Evolutionary conservation across 1,140 invertebrate species (phyloP).

Genomic region (Sinonovacula constricta): DNA sequence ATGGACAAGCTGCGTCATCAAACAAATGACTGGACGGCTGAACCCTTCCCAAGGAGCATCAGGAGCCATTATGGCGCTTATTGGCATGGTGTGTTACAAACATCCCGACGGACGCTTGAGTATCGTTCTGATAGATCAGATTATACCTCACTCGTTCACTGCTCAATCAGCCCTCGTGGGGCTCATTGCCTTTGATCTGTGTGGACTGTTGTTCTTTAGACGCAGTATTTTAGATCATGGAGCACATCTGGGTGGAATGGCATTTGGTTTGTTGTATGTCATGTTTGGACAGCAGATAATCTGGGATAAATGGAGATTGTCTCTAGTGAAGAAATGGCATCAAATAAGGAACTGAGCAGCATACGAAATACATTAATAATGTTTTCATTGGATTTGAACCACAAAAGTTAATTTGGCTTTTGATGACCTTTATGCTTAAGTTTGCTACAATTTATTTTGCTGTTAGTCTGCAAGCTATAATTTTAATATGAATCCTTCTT

Average conservation of each 20-base stretch:
- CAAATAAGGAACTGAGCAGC: too few species aligned
- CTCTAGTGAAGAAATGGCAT: neutral
- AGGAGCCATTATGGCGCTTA: constrained; percentile 93
- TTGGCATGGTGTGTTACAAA: constrained; percentile 91
- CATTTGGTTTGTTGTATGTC: constrained; percentile 89
- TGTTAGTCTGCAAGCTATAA: too few species aligned
- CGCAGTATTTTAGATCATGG: constrained; percentile 98
- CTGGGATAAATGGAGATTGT: neutral
- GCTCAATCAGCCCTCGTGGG: constrained; percentile 91
- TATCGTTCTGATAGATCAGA: constrained; percentile 91
- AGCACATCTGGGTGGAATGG: constrained; percentile 95
- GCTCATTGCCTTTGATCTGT: constrained; percentile 88
- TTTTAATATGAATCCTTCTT: too few species aligned
- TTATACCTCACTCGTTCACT: constrained; percentile 87
- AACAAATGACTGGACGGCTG: constrained; percentile 1
- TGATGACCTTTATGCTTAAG: too few species aligned
- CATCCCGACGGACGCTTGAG: constrained; percentile 91
- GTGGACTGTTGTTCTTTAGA: constrained; percentile 86
- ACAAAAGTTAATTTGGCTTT: neutral
- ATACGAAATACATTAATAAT: neutral
- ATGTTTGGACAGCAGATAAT: constrained; percentile 20
- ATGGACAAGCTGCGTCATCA: constrained; percentile 78
- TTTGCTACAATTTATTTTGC: too few species aligned
- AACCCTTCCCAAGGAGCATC: constrained; percentile 81
- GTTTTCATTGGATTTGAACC: neutral